Evolutionary conservation across 2,797 vertebrate genomes (phyloP).

Genomic region (Scarus forsteni): DNA sequence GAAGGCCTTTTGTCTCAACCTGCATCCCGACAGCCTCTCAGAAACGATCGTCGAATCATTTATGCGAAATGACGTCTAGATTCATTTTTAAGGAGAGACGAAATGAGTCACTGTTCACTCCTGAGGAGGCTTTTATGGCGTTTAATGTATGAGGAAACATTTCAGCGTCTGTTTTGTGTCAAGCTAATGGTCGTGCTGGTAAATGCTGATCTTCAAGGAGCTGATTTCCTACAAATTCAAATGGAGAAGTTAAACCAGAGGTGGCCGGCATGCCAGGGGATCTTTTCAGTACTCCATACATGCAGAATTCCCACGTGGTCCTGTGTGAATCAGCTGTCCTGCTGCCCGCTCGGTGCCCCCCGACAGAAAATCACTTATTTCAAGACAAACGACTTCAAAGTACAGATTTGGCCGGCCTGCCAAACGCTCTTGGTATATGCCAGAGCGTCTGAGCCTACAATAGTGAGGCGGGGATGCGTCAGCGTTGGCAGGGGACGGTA

Average conservation of each 20-base stretch:
- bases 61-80: conserved; percentile 19
- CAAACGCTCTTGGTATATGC: conserved; percentile 58
- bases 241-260: conserved; percentile 20
- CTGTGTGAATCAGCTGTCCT: conserved; percentile 44
- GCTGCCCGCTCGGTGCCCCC: background rate
- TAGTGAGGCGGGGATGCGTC: conserved; percentile 65
- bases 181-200: conserved; percentile 47
- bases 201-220: conserved; percentile 31
- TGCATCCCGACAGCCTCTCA: conserved; percentile 35
- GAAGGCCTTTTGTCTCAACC: conserved; percentile 37
- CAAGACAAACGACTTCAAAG: conserved; percentile 67
- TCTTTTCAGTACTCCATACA: conserved; percentile 18
- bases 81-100: conserved; percentile 2
- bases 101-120: conserved; percentile 35
- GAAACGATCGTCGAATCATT: conserved; percentile 23
- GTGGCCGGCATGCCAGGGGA: conserved; percentile 21
- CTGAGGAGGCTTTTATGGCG: conserved; percentile 12
- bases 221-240: conserved; percentile 28
- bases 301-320: conserved; percentile 19
- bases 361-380: conserved; percentile 69
- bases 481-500: conserved; percentile 65
- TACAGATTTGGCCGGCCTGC: conserved; percentile 50
- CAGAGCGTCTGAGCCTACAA: conserved; percentile 54
- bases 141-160: conserved; percentile 21
- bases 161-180: conserved; percentile 18